These are phyloP conservation scores for Poecilia velifera DNA, from an alignment of 2,797 vertebrate genomes.

Conservation along the genomic window DNA sequence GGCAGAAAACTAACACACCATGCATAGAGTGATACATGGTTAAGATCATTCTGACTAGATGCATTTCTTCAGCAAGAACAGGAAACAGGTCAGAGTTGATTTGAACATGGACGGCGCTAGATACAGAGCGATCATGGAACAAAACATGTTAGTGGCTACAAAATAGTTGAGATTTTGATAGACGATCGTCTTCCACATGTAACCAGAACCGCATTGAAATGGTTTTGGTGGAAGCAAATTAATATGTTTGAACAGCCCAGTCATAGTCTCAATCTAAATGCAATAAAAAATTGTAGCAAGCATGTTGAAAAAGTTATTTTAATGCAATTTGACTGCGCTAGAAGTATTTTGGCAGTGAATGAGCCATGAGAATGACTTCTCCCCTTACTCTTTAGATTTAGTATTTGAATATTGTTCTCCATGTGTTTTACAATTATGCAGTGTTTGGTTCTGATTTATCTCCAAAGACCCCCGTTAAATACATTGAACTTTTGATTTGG, in stretches of 20 bases:
- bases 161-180: background rate
- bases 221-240: background rate
- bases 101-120: background rate
- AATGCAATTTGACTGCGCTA: background rate
- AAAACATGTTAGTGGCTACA: background rate
- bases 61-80: background rate
- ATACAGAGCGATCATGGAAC: background rate
- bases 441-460: background rate
- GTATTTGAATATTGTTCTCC: background rate
- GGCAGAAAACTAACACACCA: background rate
- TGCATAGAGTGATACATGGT: background rate
- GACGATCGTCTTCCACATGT: background rate
- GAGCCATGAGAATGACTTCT: background rate
- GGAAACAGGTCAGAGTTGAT: background rate
- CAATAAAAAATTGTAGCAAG: background rate
- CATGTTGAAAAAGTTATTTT: background rate
- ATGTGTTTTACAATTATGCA: background rate
- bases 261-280: constrained; percentile 30
- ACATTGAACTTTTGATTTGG: background rate
- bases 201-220: background rate
- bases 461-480: background rate
- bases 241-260: background rate
- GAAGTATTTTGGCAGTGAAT: background rate
- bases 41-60: background rate
- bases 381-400: background rate